These are phyloP conservation scores for Heliconius charithonia DNA, from an alignment of 2,888 invertebrate genomes.

Conservation along the genomic window DNA sequence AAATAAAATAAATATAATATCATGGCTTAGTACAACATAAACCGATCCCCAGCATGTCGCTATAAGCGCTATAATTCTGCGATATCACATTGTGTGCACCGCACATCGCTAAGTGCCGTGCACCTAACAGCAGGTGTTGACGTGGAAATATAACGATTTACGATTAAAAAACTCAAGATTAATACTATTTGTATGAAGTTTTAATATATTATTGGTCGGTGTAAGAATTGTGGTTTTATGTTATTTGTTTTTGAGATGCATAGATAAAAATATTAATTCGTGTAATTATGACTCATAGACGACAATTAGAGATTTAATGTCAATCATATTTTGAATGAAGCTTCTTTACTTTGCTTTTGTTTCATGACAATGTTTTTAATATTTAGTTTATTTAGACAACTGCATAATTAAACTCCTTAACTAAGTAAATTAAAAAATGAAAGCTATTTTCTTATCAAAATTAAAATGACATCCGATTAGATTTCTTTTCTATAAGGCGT, in stretches of 20 bases:
- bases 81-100: conserved; percentile 55
- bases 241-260: not conserved
- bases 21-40: conserved; percentile 45
- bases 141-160: conserved; percentile 36
- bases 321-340: too few relatives aligned
- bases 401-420: too few relatives aligned
- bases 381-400: too few relatives aligned
- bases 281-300: too few relatives aligned
- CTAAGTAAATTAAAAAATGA: too few relatives aligned
- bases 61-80: conserved; percentile 60
- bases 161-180: conserved; percentile 27
- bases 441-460: too few relatives aligned
- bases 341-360: too few relatives aligned
- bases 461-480: too few relatives aligned
- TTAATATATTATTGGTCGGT: conserved; percentile 19
- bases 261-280: not conserved
- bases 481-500: not conserved
- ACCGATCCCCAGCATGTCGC: conserved; percentile 51
- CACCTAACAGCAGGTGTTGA: conserved; percentile 28
- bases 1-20: not conserved
- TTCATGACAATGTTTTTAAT: too few relatives aligned
- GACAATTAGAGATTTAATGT: too few relatives aligned
- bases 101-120: conserved; percentile 46
- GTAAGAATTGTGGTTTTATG: not conserved
- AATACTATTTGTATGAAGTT: conserved; percentile 15